These are phyloP conservation scores for Centropyge bicolor DNA, from an alignment of 2,797 vertebrate genomes.

Conservation along the genomic window DNA sequence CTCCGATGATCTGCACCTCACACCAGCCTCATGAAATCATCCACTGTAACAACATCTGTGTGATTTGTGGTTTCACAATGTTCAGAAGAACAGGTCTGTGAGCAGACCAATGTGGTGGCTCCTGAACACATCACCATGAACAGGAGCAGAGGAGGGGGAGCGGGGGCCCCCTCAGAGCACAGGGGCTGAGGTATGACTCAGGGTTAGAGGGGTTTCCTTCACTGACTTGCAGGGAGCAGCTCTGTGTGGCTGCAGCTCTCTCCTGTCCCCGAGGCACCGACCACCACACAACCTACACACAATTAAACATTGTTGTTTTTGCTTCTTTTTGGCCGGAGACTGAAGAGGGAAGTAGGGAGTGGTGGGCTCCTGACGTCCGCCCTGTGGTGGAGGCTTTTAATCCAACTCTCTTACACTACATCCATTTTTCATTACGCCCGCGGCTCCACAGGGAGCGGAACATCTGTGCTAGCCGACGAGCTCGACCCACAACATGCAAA, in stretches of 20 bases:
- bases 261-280: not conserved
- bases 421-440: constrained; percentile 9
- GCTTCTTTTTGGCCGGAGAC: not conserved
- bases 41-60: not conserved
- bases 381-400: constrained; percentile 31
- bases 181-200: not conserved
- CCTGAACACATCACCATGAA: not conserved
- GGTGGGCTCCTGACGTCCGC: not conserved
- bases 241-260: not conserved
- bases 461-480: not conserved
- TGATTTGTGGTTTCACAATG: too few species aligned
- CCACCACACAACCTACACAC: not conserved
- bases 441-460: not conserved
- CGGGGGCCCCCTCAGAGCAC: not conserved
- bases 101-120: too few species aligned
- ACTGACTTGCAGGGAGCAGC: constrained; percentile 27
- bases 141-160: not conserved
- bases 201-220: not conserved
- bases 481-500: not conserved
- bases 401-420: constrained; percentile 7
- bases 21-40: not conserved
- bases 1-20: not conserved
- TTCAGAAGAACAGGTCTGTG: too few species aligned
- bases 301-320: not conserved
- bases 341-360: not conserved